Conservation (phyloP, 2,888 invertebrate species). For the Brenthis daphne region DNA sequence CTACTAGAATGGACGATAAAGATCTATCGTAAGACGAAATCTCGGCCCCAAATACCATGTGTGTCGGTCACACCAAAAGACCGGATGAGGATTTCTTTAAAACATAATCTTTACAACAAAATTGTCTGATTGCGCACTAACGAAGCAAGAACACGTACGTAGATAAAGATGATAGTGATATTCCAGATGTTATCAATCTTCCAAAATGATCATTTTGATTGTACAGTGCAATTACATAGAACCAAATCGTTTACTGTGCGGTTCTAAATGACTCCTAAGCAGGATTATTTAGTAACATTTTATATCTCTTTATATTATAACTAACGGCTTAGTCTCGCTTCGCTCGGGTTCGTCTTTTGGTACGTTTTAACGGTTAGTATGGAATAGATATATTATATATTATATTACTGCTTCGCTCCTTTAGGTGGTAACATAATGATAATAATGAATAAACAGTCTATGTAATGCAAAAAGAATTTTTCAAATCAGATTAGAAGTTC, state of each 20-base stretch:
- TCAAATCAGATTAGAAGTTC: no score
- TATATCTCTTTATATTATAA: no score
- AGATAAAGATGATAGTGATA: constrained; percentile 67
- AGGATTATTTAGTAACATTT: no score
- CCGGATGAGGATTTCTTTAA: constrained; percentile 78
- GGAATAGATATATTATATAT: no score
- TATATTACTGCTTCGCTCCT: no score
- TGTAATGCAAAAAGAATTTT: no score
- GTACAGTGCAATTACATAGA: not conserved
- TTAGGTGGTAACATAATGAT: no score
- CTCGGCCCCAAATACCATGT: constrained; percentile 50
- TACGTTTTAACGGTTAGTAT: no score
- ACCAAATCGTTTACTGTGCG: not conserved
- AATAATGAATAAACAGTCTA: no score
- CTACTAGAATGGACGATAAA: not conserved
- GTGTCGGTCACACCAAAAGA: constrained; percentile 55
- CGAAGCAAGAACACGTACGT: constrained; percentile 69
- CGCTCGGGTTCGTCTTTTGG: no score
- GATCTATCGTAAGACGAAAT: constrained; percentile 36
- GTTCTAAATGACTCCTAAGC: no score
- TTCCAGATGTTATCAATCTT: constrained; percentile 55
- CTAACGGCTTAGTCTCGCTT: no score
- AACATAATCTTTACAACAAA: constrained; percentile 81
- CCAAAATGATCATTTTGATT: constrained; percentile 34
- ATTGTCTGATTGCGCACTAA: constrained; percentile 75